Evolutionary conservation across 2,797 vertebrate genomes (phyloP), one percentile per base, ranked within the genome.

Genomic region (Steatocranus sp.): DNA sequence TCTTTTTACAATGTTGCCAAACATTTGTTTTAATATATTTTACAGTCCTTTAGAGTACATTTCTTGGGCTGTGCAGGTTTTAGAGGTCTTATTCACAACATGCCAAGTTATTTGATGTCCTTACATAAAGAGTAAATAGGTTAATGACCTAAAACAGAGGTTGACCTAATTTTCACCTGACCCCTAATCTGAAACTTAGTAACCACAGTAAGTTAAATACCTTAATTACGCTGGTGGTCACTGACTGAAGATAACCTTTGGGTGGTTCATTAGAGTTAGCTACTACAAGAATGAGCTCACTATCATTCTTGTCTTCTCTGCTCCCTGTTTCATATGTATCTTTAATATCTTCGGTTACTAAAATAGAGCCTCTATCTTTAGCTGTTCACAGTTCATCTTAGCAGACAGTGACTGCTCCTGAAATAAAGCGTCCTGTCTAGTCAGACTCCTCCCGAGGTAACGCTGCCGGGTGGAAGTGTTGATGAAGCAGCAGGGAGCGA

Each of bases 301-400:
- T 53, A 88, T 90, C 89, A 83, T 92, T 94, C 88, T 83, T 81
- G 85, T 90, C 87, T 86, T 61, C 85, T 75, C 43, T 76, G 73
- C 85, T 34, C 85, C 82, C 90, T 83, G 53, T 87, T 93, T 93
- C 90, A 80, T 92, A 93, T 93, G 90, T 94, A 91, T 93, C 93
- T 94, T 94, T 94, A 94, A 95, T 94, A 93, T 92, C 89, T 89
- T 4, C 86, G 79, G 82, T 82, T 80, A 92, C 92, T 77, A 92
- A 94, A 95, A 94, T 95, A 95, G 94, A 91, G 80, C 41, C 41
- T 90, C 95, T 94, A 95, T 94, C 89, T 95, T 95, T 95, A 94
- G 93, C 91, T 25, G 66, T 84, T 94, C 91, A 83, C 93, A 87
- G 88, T 93, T 95, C 92, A 94, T 94, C 93, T 94, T 86, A 48